Evolutionary conservation across 2,888 invertebrate genomes (phyloP).

Genomic region (Lasius fuliginosus): DNA sequence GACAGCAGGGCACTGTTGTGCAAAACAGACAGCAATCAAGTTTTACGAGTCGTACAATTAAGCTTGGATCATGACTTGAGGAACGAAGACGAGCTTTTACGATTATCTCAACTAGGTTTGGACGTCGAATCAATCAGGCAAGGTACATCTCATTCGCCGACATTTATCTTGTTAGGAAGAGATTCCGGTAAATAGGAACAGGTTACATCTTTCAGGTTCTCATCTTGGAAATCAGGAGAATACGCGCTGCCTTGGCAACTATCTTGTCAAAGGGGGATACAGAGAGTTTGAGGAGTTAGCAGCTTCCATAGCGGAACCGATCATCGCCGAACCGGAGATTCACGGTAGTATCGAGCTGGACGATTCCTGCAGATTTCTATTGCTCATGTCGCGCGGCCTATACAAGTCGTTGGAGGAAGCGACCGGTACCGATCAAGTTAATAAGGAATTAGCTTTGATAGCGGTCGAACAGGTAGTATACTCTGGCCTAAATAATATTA

Average conservation of each 20-base stretch:
- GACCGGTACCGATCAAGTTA: slow-evolving; percentile 92
- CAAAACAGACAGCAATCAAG: slow-evolving; percentile 92
- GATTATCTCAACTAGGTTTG: slow-evolving; percentile 92
- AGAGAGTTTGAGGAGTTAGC: slow-evolving; percentile 93
- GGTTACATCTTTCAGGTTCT: slow-evolving; percentile 87
- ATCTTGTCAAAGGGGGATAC: slow-evolving; percentile 94
- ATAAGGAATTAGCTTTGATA: slow-evolving; percentile 93
- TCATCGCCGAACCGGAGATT: slow-evolving; percentile 94
- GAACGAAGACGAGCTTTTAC: slow-evolving; percentile 94
- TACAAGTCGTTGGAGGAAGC: slow-evolving; percentile 94
- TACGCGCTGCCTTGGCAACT: slow-evolving; percentile 95
- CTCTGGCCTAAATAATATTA: not conserved
- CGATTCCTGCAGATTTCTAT: slow-evolving; percentile 93
- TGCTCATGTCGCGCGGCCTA: slow-evolving; percentile 95
- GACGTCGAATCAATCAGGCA: slow-evolving; percentile 90
- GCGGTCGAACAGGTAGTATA: slow-evolving; percentile 91
- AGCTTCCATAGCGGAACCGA: slow-evolving; percentile 91
- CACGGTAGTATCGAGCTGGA: slow-evolving; percentile 93
- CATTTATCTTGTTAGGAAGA: not conserved
- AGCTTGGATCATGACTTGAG: slow-evolving; percentile 94
- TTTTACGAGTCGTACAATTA: slow-evolving; percentile 92
- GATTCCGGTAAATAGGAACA: not conserved
- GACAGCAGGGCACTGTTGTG: slow-evolving; percentile 93
- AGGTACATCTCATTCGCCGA: slow-evolving; percentile 84
- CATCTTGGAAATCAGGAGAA: slow-evolving; percentile 93